phyloP scores from a whole-genome alignment of 2,113 vertebrate species.

The Coracopsis vasa region DNA sequence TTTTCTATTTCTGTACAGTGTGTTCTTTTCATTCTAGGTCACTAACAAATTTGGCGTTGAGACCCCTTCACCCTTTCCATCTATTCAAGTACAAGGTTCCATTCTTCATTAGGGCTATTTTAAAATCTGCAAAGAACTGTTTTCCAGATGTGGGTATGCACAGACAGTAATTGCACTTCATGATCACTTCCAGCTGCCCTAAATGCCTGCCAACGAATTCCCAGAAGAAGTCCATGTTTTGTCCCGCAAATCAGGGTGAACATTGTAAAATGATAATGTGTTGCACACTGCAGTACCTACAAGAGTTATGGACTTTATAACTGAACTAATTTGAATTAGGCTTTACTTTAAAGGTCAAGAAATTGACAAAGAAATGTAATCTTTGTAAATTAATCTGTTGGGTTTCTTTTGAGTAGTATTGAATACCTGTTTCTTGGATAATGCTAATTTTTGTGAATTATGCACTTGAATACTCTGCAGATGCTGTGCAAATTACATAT shows the following conservation, averaged over 20 bases:
- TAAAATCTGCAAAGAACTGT: conserved; percentile 82
- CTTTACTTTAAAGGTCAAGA: conserved; percentile 74
- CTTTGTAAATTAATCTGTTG: conserved; percentile 65
- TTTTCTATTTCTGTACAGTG: conserved; percentile 43
- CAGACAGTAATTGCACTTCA: conserved; percentile 94
- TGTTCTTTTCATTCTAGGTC: conserved; percentile 41
- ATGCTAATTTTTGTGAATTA: conserved; percentile 38
- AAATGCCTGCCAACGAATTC: conserved; percentile 84
- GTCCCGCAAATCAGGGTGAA: conserved; percentile 85
- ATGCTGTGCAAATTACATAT: conserved; percentile 11
- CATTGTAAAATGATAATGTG: conserved; percentile 88
- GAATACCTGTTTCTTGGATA: conserved; percentile 47
- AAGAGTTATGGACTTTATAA: conserved; percentile 85
- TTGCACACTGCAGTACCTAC: conserved; percentile 77
- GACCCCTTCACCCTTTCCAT: conserved; percentile 47
- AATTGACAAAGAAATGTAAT: conserved; percentile 67
- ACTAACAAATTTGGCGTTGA: conserved; percentile 59
- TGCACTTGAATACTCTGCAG: not conserved
- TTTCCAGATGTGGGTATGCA: conserved; percentile 92
- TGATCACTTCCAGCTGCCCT: conserved; percentile 98
- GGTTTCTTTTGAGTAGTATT: conserved; percentile 28
- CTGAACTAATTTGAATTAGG: conserved; percentile 82
- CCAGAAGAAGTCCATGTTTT: conserved; percentile 84
- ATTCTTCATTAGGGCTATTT: conserved; percentile 80
- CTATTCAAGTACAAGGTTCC: conserved; percentile 73